Evolutionary conservation across 2,797 vertebrate species (phyloP), one percentile per base, ranked within the genome.

Genomic region (Rhinatrema bivittatum): DNA sequence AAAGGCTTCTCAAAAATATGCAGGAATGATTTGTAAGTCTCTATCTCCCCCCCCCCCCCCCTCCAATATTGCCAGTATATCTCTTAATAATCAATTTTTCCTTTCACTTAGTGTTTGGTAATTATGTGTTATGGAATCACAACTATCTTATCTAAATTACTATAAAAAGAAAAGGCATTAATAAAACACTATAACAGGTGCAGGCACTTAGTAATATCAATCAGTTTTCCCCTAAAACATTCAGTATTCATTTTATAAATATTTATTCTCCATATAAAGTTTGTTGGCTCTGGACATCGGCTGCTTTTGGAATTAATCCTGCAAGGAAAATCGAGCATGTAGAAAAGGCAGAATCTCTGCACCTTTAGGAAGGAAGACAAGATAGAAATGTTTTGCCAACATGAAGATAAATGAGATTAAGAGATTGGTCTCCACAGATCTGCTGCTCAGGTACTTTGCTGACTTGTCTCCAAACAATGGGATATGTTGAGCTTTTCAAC

Each of bases 181-280:
- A 53, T 65, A 53, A 53, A 60, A 58, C 54, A 44, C 33, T 70
- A 51, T 58, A 52, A 31, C 72, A 75, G 72, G 59, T 68, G 69
- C 60, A 70, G 19, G 39, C 36, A 45, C 55, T 46, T 56, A 61
- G 62, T 50, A 68, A 62, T 66, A 68, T 67, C 62, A 72, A 73
- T 63, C 32, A 65, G 56, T 72, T 72, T 39, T 59, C 61, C 48
- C 55, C 61, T 74, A 24, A 58, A 63, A 58, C 49, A 71, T 70
- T 68, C 72, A 75, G 62, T 58, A 72, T 66, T 56, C 59, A 72
- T 70, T 76, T 46, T 56, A 69, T 70, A 75, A 75, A 68, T 62
- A 72, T 72, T 76, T 74, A 79, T 78, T 64, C 53, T 64, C 63
- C 73, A 57, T 72, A 65, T 75, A 70, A 76, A 61, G 60, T 76